These are phyloP conservation scores for Hystrix cristata DNA, from an alignment of 2,113 vertebrate genomes.

Conservation along the genomic window DNA sequence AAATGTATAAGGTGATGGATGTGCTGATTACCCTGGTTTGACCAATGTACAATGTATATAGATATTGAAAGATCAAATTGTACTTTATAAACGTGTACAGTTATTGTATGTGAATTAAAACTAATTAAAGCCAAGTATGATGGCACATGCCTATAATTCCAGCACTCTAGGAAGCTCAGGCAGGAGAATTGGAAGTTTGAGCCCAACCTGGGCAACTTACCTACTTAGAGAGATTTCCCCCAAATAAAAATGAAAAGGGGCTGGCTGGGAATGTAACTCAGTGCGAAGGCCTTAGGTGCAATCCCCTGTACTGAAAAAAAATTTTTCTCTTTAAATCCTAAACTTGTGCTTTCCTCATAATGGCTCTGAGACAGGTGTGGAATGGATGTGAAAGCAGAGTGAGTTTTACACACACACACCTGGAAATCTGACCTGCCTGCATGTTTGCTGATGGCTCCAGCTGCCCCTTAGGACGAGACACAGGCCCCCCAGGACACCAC, in stretches of 20 bases:
- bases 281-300: not conserved
- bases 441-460: not conserved
- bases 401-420: not conserved
- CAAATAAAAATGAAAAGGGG: not conserved
- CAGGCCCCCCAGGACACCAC: not conserved
- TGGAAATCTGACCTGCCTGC: not conserved
- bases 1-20: not conserved
- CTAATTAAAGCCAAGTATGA: not conserved
- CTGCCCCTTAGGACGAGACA: fast-evolving
- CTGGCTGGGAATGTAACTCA: not conserved
- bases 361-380: too few species aligned
- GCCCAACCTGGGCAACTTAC: not conserved
- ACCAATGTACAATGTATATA: not conserved
- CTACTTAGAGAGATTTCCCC: not conserved
- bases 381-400: not conserved
- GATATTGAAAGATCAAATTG: not conserved
- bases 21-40: not conserved
- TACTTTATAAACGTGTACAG: too few species aligned
- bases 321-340: not conserved
- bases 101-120: not conserved
- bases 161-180: not conserved
- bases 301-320: not conserved
- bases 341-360: not conserved
- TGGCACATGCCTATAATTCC: not conserved
- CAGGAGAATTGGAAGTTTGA: not conserved